Evolutionary conservation across 2,888 invertebrate genomes (phyloP), one percentile per base, ranked within the genome.

Genomic region (Andrena fulva): DNA sequence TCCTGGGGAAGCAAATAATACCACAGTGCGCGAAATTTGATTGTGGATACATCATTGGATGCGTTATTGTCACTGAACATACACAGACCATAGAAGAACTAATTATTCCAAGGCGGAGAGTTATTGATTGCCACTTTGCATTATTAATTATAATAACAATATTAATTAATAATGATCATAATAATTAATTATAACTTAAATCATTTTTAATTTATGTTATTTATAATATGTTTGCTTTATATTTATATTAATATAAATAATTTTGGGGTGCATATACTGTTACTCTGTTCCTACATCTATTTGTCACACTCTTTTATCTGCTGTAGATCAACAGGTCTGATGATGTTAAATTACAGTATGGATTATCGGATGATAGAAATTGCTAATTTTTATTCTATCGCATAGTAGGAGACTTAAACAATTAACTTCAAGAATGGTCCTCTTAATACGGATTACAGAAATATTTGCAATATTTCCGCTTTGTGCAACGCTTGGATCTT

Each of bases 1-100:
- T 24, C 56, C 12, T 12, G 24, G 42, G 1, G 48, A 66, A 80
- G 52, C 27, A 80, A 81, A 80, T 66, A 20, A 27, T 60, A 10
- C 24, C 29, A 6, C n/a, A 27, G n/a, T 33, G 54, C 63, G 68
- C 42, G 35, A 54, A 70, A 70, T 59, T 6, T 27, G 69, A 27
- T 12, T 42, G 0, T 20, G 4, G 4, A 29, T 42, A 24, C 42
- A 8, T 48, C 24, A 12, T 10, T 12, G 8, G 5, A n/a, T 48
- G 12, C 16, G n/a, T 12, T 6, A 24, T 33, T 59, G 6, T 48
- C 12, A 6, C 6, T 20, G 24, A 24, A 50, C n/a, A 4, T 31
- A n/a, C 10, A 67, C 16, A 6, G 24, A 42, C 20, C 10, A 29
- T 42, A 42, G 1, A 42, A 16, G 16, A 42, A 42, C 42, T 42